A percentile compares a stretch with the other conserved stretches of the same genome.
Evolutionary conservation across 64 coral and sea anemone genomes (phyloP).

Genomic region (Hydrozoanthus tunicans): DNA sequence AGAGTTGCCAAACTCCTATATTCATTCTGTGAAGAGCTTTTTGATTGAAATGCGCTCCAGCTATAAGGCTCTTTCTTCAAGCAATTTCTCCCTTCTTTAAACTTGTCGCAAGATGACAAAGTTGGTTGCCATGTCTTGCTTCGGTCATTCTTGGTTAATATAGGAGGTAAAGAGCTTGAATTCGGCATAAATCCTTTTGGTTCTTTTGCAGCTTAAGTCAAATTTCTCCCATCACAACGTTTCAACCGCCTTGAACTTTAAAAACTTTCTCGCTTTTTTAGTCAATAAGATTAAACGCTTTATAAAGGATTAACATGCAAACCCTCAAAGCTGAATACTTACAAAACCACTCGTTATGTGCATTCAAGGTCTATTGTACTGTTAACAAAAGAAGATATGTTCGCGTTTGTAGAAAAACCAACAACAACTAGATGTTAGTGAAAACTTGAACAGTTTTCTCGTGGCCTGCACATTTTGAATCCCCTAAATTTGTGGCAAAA

Average conservation of each 20-base stretch:
- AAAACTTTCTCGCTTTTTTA: not conserved
- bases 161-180: not conserved
- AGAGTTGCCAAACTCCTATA: not conserved
- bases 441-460: no score
- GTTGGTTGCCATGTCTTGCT: not conserved
- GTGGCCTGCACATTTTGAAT: no score
- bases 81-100: not conserved
- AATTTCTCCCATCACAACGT: not conserved
- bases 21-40: not conserved
- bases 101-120: not conserved
- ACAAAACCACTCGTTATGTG: not conserved
- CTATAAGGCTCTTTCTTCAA: not conserved
- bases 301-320: not conserved
- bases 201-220: not conserved
- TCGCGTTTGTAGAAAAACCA: not conserved
- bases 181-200: not conserved
- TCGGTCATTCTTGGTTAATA: not conserved
- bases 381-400: not conserved
- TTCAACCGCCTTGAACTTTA: not conserved
- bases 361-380: not conserved
- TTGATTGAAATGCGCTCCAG: not conserved
- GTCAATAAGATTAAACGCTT: not conserved
- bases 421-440: conserved; percentile 8
- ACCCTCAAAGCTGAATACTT: no score
- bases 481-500: not conserved